Evolutionary conservation across 2,113 vertebrate genomes (phyloP).

Genomic region (Mastomys natalensis): DNA sequence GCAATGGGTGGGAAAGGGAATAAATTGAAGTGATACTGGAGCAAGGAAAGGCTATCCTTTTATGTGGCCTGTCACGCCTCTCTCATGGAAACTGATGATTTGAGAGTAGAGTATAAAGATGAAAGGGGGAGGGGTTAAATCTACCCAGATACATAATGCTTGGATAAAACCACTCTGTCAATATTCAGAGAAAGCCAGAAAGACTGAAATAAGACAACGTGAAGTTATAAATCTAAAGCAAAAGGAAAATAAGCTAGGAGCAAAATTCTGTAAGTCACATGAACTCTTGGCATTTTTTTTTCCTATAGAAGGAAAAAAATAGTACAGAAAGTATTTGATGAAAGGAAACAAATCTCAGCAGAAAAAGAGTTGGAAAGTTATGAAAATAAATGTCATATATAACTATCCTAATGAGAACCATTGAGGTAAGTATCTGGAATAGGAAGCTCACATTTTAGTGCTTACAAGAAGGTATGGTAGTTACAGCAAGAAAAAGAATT

Average conservation of each 20-base stretch:
- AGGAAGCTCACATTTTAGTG: not conserved
- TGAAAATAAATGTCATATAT: not conserved
- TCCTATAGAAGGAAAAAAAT: constrained; percentile 45
- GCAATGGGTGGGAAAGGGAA: constrained; percentile 35
- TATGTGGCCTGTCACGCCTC: not conserved
- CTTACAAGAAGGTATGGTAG: not conserved
- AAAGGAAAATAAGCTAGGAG: constrained; percentile 50
- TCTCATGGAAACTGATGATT: constrained; percentile 49
- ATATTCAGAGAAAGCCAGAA: constrained; percentile 58
- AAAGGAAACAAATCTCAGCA: constrained; percentile 53
- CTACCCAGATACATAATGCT: constrained; percentile 40
- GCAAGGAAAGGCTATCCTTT: constrained; percentile 26
- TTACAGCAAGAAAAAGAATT: constrained; percentile 7
- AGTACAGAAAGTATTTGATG: constrained; percentile 17
- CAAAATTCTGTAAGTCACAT: constrained; percentile 36
- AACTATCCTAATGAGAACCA: constrained; percentile 12
- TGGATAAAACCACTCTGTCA: constrained; percentile 56
- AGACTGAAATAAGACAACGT: constrained; percentile 46
- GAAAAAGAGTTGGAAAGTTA: constrained; percentile 42
- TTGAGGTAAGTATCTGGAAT: not conserved
- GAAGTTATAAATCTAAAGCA: constrained; percentile 52
- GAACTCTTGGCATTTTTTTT: constrained; percentile 16
- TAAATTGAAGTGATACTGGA: constrained; percentile 50
- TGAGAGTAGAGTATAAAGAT: constrained; percentile 50
- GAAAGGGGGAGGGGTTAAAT: constrained; percentile 38